These are phyloP conservation scores for Thecophora atra DNA, from an alignment of 2,888 invertebrate species.

Conservation along the genomic window DNA sequence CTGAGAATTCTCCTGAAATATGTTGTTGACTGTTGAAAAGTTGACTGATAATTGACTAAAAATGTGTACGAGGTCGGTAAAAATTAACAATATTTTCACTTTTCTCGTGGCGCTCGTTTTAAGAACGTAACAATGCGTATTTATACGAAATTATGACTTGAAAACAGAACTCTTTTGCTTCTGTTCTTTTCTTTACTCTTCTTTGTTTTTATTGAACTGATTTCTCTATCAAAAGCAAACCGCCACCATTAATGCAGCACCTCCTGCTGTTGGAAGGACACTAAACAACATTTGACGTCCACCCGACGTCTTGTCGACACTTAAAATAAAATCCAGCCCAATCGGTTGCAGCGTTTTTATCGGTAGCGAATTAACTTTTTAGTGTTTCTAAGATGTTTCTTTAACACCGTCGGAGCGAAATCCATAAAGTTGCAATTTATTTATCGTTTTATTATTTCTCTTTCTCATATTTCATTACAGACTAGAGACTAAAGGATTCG, in stretches of 20 bases:
- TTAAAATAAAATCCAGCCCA: background rate
- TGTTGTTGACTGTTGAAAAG: conserved; percentile 18
- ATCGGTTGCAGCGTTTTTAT: conserved; percentile 16
- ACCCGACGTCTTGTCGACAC: background rate
- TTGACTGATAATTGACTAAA: background rate
- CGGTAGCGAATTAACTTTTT: conserved; percentile 32
- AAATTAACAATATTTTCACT: too few species aligned
- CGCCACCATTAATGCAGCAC: background rate
- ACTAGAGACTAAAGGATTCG: background rate
- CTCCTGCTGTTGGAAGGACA: background rate
- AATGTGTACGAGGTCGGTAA: too few species aligned
- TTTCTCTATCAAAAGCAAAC: conserved; percentile 2
- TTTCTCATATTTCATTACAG: too few species aligned
- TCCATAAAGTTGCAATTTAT: background rate
- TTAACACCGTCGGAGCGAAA: conserved; percentile 14
- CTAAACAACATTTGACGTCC: background rate
- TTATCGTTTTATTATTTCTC: background rate
- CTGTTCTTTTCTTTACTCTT: too few species aligned
- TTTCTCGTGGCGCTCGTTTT: background rate
- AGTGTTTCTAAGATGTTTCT: conserved; percentile 19
- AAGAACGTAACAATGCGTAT: background rate
- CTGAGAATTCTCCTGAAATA: conserved; percentile 22
- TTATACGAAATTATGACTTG: conserved; percentile 9
- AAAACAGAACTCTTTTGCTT: background rate
- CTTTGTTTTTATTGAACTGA: too few species aligned